Evolutionary conservation across 2,797 vertebrate genomes (phyloP), one percentile per base, ranked within the genome.

Genomic region (Melopsittacus undulatus): DNA sequence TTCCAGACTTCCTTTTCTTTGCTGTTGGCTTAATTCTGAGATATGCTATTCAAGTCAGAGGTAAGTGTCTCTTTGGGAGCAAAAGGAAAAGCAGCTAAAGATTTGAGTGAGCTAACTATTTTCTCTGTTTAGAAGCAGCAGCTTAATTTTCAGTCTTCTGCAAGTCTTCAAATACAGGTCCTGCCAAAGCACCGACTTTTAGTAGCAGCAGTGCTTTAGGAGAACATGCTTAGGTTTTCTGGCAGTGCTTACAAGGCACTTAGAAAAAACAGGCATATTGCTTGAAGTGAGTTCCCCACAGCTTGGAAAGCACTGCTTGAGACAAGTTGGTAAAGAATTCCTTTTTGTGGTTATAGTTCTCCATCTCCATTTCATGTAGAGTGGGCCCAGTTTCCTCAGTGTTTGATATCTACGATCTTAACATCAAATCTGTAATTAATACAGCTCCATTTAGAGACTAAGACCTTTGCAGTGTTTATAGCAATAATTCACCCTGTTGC

Each of bases 1-100:
- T 89, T 77, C 82, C 84, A 90, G 75, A 82, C 75, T 90, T 88
- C 86, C 74, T 91, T 76, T 79, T n/a, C 72, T 90, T 79, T 89
- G 63, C 79, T 92, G 40, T 77, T 87, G 68, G 36, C 64, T 91
- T 92, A 34, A 56, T 87, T 91, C 89, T 87, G 79, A 93, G 94
- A 34, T 67, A 24, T 5, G 48, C 87, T 77, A 51, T 46, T 89
- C 36, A 43, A 83, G 75, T 79, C 59, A 85, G 84, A 93, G 68
- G n/a, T 38, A 69, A 74, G 56, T 51, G 40, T 75, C 77, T 95
- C 67, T 38, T 51, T 78, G 63, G 59, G 83, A 91, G 40, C 0
- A 8, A 68, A 77, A 73, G 45, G 38, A 48, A 57, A 45, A 8
- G 0, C 16, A 57, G 83, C 62, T 52, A 59, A 70, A 42, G 46